phyloP scores from a whole-genome alignment of 1,140 invertebrate genomes.

The Diprion similis region DNA sequence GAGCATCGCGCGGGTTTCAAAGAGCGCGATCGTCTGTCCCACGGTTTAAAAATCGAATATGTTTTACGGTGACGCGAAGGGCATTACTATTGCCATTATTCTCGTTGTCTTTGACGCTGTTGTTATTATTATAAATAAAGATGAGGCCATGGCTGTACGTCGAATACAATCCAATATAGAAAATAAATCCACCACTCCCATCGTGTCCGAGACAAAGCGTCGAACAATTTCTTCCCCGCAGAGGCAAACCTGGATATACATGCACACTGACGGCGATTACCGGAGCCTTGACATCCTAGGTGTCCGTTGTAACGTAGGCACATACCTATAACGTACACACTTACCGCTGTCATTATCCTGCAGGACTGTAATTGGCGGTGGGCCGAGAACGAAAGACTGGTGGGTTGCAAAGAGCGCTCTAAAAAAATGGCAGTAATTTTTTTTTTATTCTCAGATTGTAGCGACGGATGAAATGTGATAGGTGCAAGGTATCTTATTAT shows the following conservation, averaged over 20 bases:
- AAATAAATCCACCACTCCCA: background rate
- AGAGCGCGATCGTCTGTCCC: no score
- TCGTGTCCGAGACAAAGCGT: background rate
- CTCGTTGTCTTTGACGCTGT: background rate
- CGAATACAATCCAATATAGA: background rate
- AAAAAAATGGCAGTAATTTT: background rate
- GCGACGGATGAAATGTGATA: no score
- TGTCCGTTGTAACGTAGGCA: background rate
- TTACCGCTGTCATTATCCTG: background rate
- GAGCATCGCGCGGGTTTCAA: no score
- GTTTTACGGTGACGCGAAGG: no score
- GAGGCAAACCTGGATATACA: background rate
- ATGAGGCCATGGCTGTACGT: background rate
- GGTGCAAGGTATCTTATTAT: no score
- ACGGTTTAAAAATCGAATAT: no score
- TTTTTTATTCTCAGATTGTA: background rate
- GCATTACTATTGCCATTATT: no score
- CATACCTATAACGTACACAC: no score
- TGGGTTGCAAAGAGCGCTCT: background rate
- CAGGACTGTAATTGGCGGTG: background rate
- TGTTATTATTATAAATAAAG: conserved; percentile 4
- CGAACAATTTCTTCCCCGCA: no score
- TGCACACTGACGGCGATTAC: background rate
- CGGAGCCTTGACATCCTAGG: background rate
- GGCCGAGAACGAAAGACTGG: background rate